Base-by-base conservation (phyloP, 2,797 vertebrate genomes). In the Sebastes matsubarae region DNA sequence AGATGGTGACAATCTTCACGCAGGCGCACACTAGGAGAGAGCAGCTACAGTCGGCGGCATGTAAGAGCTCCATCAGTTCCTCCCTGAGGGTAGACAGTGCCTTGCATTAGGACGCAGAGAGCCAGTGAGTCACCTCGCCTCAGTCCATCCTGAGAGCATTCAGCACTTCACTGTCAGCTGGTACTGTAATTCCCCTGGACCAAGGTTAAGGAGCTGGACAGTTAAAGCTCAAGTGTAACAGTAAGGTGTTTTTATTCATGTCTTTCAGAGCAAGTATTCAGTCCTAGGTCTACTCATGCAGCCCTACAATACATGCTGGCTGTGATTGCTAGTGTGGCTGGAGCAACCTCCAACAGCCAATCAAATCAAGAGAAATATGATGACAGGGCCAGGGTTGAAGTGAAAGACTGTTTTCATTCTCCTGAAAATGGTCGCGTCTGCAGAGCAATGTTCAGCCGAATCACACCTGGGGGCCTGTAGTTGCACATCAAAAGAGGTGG, bases 71-170 rank as follows among this genome's bases (percentile, higher is more conserved):
- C 89, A 89, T 91, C 90, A 86, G 77, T 63, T 85, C 63, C 66
- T 85, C 90, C 93, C 89, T 22, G 64, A 88, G 87, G 93, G 80
- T 25, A 71, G 74, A 84, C 85, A 72, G 79, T 70, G 86, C 72
- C 81, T 87, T 79, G 88, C 88, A 92, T 93, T 92, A 89, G 87
- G 87, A 90, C 50, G 22, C 79, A 81, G 84, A 81, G 82, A 86
- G 83, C 80, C 85, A 86, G 77, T 90, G 91, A 93, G 91, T 94
- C 92, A 94, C 93, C 93, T 94, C 91, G 89, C 90, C 92, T 78
- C 63, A 69, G 83, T 90, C 90, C 72, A 84, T 75, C 85, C 89
- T 91, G 32, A 87, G 83, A 92, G 90, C 90, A 54, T 83, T 77
- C 80, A 60, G 87, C 81, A 77, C 83, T 90, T 91, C 81, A 80